Conservation (phyloP, 2,888 invertebrate species). For the Phengaris alcon region DNA sequence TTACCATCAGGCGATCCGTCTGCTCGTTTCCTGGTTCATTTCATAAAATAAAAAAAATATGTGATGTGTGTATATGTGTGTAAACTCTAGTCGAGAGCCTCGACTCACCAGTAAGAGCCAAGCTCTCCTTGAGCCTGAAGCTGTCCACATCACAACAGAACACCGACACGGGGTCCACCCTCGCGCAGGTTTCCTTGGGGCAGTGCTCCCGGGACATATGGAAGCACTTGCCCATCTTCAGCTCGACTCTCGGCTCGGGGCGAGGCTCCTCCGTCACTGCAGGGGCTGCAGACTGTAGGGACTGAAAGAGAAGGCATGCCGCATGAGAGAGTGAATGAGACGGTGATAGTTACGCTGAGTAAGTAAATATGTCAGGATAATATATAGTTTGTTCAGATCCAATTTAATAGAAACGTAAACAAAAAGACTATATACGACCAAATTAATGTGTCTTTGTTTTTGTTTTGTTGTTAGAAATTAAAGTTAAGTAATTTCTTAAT, state of each 20-base stretch:
- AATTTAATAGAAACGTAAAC: too few species aligned
- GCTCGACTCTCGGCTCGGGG: constrained; percentile 54
- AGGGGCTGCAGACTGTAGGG: constrained; percentile 49
- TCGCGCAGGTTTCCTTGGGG: constrained; percentile 60
- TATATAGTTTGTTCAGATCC: too few species aligned
- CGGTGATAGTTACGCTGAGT: not conserved
- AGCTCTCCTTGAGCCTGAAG: constrained; percentile 74
- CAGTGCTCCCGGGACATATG: constrained; percentile 64
- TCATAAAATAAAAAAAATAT: too few species aligned
- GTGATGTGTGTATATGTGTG: too few species aligned
- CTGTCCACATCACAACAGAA: constrained; percentile 83
- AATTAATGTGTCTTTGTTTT: too few species aligned
- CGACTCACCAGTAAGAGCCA: constrained; percentile 64
- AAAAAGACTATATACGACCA: too few species aligned
- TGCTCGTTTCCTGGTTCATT: too few species aligned
- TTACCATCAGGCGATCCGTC: too few species aligned
- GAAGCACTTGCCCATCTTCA: constrained; percentile 65
- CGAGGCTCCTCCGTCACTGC: constrained; percentile 58
- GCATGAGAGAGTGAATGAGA: not conserved
- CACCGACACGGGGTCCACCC: constrained; percentile 64
- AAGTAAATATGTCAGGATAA: too few species aligned
- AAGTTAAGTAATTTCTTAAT: too few species aligned
- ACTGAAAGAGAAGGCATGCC: not conserved
- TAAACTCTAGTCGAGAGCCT: not conserved
- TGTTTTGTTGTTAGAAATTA: too few species aligned